Conservation (phyloP, 92 coral and sea anemone species). For the Chrysogorgia sp. region DNA sequence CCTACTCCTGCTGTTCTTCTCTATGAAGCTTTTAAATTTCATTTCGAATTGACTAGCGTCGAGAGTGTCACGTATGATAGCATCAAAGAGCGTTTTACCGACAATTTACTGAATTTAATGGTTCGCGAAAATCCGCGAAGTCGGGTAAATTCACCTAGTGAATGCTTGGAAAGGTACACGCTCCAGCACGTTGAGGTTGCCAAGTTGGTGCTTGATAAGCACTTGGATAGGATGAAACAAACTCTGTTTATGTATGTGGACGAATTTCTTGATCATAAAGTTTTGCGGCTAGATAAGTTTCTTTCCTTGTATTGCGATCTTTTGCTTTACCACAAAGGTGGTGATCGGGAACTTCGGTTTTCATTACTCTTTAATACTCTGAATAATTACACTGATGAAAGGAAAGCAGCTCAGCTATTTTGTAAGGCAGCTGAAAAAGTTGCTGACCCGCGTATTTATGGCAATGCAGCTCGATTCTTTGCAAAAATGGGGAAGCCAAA, state of each 20-base stretch:
- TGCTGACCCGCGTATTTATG: constrained; percentile 60
- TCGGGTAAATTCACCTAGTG: not conserved
- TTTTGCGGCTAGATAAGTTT: constrained; percentile 59
- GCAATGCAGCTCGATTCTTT: constrained; percentile 74
- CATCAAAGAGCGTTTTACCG: constrained; percentile 68
- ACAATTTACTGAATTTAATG: constrained; percentile 72
- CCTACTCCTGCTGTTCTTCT: constrained; percentile 77
- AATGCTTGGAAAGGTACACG: constrained; percentile 60
- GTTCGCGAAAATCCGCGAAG: constrained; percentile 46
- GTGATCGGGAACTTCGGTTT: constrained; percentile 46
- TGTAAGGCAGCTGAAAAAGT: constrained; percentile 72
- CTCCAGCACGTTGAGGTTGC: constrained; percentile 79
- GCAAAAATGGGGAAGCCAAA: constrained; percentile 68
- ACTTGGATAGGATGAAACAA: constrained; percentile 14
- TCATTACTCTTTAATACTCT: constrained; percentile 74
- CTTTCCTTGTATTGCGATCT: constrained; percentile 62
- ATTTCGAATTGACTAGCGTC: constrained; percentile 22
- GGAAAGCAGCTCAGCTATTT: constrained; percentile 68
- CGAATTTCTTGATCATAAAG: constrained; percentile 65
- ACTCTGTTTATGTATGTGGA: constrained; percentile 55
- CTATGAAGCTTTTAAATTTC: constrained; percentile 66
- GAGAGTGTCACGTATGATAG: constrained; percentile 66
- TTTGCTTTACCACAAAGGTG: constrained; percentile 66
- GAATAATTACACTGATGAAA: constrained; percentile 17
- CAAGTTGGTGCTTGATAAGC: constrained; percentile 61